phyloP scores from a whole-genome alignment of 2,888 invertebrate species.

The Drosophila mimica region DNA sequence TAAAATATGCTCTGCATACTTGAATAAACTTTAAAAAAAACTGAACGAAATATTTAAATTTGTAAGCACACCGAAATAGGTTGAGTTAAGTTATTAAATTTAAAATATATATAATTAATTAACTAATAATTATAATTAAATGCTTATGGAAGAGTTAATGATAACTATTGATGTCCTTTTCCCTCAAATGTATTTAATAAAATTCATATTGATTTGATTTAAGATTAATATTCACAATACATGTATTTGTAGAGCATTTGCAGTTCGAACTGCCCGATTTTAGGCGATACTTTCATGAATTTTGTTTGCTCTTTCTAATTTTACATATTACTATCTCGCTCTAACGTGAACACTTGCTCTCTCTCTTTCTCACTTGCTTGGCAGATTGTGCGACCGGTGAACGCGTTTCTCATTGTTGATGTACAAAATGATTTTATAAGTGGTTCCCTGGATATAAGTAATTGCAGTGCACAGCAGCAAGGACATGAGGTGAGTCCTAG shows the following conservation, averaged over 20 bases:
- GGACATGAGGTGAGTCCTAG: constrained; percentile 89
- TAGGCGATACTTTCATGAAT: constrained; percentile 4
- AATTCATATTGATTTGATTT: background rate
- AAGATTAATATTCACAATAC: background rate
- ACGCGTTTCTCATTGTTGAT: constrained; percentile 96
- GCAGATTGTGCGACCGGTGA: constrained; percentile 93
- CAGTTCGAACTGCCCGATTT: background rate
- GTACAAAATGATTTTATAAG: constrained; percentile 99
- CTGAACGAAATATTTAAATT: background rate
- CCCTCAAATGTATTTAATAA: background rate
- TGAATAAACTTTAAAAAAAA: background rate
- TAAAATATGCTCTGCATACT: background rate
- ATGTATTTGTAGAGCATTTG: constrained; percentile 6
- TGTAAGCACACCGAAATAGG: background rate
- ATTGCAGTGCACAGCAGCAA: constrained; percentile 96
- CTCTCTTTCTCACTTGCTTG: constrained; percentile 63
- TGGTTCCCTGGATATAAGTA: constrained; percentile 96
- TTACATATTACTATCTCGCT: constrained; percentile 34
- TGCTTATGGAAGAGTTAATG: background rate
- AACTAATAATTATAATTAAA: background rate
- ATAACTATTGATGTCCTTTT: background rate
- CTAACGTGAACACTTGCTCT: constrained; percentile 56
- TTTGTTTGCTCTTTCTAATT: constrained; percentile 32
- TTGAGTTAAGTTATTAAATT: background rate
- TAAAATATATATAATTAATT: background rate